These are phyloP conservation scores for Nasua narica DNA, from an alignment of 2,797 vertebrate species.

Conservation along the genomic window DNA sequence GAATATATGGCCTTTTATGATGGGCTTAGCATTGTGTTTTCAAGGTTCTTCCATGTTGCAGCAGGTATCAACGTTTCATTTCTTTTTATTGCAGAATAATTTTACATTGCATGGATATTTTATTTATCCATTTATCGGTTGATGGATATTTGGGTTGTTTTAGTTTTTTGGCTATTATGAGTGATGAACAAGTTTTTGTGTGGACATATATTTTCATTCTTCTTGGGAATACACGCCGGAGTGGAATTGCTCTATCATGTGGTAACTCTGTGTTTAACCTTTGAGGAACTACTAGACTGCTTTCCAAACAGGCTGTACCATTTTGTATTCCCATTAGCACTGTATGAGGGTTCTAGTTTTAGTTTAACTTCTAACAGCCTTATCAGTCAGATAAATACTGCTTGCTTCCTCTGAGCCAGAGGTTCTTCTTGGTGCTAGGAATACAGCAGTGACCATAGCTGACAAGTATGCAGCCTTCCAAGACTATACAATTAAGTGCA, in stretches of 20 bases:
- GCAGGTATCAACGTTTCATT: background rate
- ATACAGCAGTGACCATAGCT: background rate
- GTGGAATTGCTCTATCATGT: background rate
- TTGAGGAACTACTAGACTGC: background rate
- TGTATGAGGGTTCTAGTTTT: background rate
- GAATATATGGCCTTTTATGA: background rate
- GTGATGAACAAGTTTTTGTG: constrained; percentile 20
- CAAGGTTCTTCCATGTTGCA: background rate
- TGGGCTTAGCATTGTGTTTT: constrained; percentile 14
- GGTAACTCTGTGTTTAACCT: constrained; percentile 1
- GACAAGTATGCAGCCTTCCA: background rate
- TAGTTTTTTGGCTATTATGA: background rate
- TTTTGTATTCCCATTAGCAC: constrained; percentile 6
- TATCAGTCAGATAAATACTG: background rate
- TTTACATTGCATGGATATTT: background rate
- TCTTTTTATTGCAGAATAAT: constrained; percentile 27
- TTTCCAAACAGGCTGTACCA: background rate
- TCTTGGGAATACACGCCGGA: background rate
- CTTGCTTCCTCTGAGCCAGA: constrained; percentile 16
- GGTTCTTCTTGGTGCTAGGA: background rate
- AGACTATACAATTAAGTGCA: constrained; percentile 10
- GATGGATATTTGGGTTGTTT: background rate
- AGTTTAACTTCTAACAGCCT: constrained; percentile 19
- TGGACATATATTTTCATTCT: background rate
- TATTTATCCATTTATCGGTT: background rate